A percentile compares a stretch with the other conserved stretches of the same genome.
Conservation (phyloP, 1,140 invertebrate genomes). For the Neelides sp. region DNA sequence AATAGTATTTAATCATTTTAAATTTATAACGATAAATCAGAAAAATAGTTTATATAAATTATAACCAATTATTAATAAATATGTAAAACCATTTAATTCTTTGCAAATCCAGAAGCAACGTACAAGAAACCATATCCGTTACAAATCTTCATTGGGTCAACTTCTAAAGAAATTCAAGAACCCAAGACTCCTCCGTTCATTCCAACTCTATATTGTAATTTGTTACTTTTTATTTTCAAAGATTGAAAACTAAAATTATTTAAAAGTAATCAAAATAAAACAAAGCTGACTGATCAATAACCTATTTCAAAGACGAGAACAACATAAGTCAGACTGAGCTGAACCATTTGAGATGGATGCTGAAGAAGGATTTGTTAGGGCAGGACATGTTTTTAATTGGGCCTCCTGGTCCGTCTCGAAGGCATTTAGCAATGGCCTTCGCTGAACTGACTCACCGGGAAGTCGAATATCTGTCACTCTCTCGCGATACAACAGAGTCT, state of each 20-base stretch:
- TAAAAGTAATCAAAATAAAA: conserved; percentile 7
- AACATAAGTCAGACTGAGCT: conserved; percentile 59
- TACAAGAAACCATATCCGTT: conserved; percentile 17
- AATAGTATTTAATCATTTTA: too few species aligned
- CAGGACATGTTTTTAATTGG: conserved; percentile 95
- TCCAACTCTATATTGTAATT: conserved; percentile 70
- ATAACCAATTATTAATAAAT: too few species aligned
- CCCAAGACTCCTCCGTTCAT: conserved; percentile 63
- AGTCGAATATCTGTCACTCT: conserved; percentile 84
- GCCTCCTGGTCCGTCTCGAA: conserved; percentile 59
- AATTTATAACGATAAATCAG: too few species aligned
- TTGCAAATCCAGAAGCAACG: too few species aligned
- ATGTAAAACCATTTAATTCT: too few species aligned
- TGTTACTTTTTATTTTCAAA: conserved; percentile 31
- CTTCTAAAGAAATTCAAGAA: conserved; percentile 49
- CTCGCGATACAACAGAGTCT: conserved; percentile 88
- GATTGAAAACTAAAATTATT: conserved; percentile 22
- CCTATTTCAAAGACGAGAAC: neutral
- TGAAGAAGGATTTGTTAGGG: conserved; percentile 79
- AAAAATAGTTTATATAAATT: too few species aligned
- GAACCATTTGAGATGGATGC: conserved; percentile 78
- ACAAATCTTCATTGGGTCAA: conserved; percentile 59
- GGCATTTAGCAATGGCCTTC: conserved; percentile 72
- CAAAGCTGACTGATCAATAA: neutral
- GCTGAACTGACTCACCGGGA: conserved; percentile 76